These are phyloP conservation scores for Megastigmus dorsalis DNA, from an alignment of 2,888 invertebrate species.

Conservation along the genomic window DNA sequence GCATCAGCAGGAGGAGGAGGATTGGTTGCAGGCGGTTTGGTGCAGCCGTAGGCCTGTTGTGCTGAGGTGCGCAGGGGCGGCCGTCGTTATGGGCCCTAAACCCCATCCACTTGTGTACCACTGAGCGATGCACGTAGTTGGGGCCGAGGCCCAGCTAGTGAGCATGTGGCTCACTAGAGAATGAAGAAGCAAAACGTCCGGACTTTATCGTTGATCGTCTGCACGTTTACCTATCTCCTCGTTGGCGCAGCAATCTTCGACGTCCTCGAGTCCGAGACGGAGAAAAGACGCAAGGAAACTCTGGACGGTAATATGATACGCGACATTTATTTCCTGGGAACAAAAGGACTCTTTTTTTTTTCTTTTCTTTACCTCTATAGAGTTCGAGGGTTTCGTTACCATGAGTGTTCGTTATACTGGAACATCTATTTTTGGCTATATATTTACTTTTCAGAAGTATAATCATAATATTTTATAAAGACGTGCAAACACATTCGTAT, in stretches of 20 bases:
- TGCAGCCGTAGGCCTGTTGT: constrained; percentile 42
- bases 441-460: too few species aligned
- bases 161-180: constrained; percentile 83
- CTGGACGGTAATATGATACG: constrained; percentile 91
- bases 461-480: not conserved
- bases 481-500: too few species aligned
- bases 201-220: constrained; percentile 99
- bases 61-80: constrained; percentile 42
- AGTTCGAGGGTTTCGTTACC: too few species aligned
- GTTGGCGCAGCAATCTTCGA: constrained; percentile 99
- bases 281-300: constrained; percentile 91
- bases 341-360: not conserved
- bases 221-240: constrained; percentile 99
- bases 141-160: constrained; percentile 75
- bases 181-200: constrained; percentile 99
- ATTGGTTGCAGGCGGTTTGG: constrained; percentile 46
- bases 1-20: constrained; percentile 1
- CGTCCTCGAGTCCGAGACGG: constrained; percentile 97
- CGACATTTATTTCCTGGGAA: not conserved
- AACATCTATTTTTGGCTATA: too few species aligned
- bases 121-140: constrained; percentile 74
- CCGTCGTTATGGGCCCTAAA: constrained; percentile 67
- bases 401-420: too few species aligned
- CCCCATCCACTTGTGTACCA: constrained; percentile 66
- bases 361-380: too few species aligned